phyloP scores from a whole-genome alignment of 2,113 vertebrate genomes.

The Eptesicus fuscus region DNA sequence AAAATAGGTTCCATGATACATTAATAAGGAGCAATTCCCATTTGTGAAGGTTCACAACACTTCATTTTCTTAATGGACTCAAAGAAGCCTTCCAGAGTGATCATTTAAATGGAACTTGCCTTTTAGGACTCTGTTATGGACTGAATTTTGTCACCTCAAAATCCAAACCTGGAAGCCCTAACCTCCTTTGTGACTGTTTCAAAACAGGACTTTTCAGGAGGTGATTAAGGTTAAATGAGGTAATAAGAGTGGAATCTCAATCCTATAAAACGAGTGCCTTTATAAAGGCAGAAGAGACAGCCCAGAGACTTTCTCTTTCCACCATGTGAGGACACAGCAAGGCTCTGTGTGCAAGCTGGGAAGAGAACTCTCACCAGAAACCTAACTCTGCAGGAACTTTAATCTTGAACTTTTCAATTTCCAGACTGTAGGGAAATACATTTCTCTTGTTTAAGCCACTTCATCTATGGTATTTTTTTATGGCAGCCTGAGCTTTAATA shows the following conservation, averaged over 20 bases:
- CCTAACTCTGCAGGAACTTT: neutral
- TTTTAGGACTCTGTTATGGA: neutral
- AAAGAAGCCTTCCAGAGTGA: neutral
- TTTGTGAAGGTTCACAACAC: neutral
- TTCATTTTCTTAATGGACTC: neutral
- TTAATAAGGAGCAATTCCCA: neutral
- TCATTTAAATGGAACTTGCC: neutral
- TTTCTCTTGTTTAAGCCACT: neutral
- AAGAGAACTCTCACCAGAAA: neutral
- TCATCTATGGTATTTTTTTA: neutral
- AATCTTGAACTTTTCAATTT: neutral
- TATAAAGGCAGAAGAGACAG: neutral
- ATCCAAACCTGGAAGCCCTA: neutral
- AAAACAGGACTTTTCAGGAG: neutral
- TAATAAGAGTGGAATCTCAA: neutral
- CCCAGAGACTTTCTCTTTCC: neutral
- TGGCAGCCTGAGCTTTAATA: neutral
- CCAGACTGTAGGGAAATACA: neutral
- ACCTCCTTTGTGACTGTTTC: neutral
- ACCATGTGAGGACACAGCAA: neutral
- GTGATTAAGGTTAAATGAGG: neutral
- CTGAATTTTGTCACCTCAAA: neutral
- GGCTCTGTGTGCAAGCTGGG: neutral
- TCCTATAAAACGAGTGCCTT: too few relatives aligned
- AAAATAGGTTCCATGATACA: neutral